Evolutionary conservation across 2,797 vertebrate species (phyloP).

Genomic region (Perodicticus potto): DNA sequence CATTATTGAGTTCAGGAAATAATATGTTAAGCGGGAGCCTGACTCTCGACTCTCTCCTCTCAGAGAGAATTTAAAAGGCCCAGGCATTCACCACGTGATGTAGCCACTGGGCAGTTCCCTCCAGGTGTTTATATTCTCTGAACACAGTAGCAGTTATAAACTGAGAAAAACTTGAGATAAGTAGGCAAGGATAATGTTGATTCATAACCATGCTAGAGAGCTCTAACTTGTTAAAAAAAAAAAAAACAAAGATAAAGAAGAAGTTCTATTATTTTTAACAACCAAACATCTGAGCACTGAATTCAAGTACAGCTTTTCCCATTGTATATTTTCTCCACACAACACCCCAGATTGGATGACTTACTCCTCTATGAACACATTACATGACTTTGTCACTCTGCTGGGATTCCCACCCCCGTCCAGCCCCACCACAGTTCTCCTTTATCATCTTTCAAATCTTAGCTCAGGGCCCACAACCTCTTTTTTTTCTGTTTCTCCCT

Average conservation of each 20-base stretch:
- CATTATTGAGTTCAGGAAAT: conserved; percentile 21
- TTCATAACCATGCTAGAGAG: neutral
- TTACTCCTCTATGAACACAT: neutral
- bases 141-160: neutral
- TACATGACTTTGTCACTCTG: neutral
- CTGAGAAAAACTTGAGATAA: neutral
- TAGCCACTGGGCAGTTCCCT: neutral
- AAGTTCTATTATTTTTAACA: neutral
- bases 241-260: neutral
- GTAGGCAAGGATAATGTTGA: neutral
- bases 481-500: neutral
- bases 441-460: neutral
- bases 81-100: neutral
- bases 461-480: neutral
- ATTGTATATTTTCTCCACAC: neutral
- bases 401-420: neutral
- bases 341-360: neutral
- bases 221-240: neutral
- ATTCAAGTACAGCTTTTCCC: neutral
- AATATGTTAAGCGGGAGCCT: neutral
- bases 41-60: conserved; percentile 46
- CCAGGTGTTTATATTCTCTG: neutral
- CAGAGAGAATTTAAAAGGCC: neutral
- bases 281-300: neutral
- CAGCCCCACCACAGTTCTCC: neutral